Conservation (phyloP, 1,140 invertebrate species). For the Conus ventricosus region DNA sequence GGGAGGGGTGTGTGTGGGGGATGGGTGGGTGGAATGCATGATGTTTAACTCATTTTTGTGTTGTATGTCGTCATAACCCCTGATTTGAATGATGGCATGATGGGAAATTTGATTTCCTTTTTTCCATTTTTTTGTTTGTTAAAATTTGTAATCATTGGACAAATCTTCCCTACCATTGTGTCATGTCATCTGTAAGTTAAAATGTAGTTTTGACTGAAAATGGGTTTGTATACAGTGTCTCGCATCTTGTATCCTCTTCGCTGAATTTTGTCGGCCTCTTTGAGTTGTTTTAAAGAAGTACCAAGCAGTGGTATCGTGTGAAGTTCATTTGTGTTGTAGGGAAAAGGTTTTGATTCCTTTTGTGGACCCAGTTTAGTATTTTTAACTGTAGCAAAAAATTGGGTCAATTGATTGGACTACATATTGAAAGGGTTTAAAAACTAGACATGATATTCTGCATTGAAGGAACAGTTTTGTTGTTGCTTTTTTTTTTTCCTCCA, state of each 20-base stretch:
- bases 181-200: background rate
- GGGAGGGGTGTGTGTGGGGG: background rate
- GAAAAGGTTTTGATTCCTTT: no score
- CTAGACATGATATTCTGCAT: no score
- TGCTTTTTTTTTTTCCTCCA: no score
- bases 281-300: background rate
- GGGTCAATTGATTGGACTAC: no score
- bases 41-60: background rate
- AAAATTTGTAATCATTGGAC: background rate
- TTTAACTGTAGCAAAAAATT: no score
- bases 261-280: background rate
- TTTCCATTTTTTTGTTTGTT: background rate
- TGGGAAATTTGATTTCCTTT: background rate
- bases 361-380: no score
- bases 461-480: no score
- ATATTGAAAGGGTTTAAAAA: no score
- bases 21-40: background rate
- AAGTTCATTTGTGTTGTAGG: no score
- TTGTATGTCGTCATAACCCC: background rate
- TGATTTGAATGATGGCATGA: background rate
- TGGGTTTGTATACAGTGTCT: background rate
- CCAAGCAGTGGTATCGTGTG: background rate
- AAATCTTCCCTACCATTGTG: background rate
- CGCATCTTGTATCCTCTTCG: background rate
- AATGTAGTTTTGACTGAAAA: slow-evolving; percentile 1